Conservation (phyloP, 1,140 invertebrate genomes). For the Zaprionus nigranus region DNA sequence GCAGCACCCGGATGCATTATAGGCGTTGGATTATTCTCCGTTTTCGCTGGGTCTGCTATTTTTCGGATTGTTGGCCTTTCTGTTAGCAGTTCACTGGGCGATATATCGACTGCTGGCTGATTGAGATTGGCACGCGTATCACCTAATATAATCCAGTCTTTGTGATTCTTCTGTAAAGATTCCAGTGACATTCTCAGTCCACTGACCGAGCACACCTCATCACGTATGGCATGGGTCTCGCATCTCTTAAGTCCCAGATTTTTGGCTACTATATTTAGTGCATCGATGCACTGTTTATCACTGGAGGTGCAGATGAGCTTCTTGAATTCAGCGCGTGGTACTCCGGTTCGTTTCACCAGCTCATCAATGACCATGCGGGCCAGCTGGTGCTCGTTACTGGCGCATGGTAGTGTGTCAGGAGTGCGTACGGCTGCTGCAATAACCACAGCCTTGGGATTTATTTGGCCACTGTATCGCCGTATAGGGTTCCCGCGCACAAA, state of each 20-base stretch:
- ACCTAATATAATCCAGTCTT: conserved; percentile 54
- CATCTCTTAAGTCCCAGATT: conserved; percentile 54
- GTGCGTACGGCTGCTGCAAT: conserved; percentile 71
- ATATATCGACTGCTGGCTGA: conserved; percentile 17
- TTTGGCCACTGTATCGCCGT: background rate
- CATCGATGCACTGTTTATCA: conserved; percentile 2
- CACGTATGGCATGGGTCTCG: conserved; percentile 34
- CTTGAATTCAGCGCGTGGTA: conserved; percentile 59
- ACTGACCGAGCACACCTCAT: conserved; percentile 43
- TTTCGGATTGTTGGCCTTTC: background rate
- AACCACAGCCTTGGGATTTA: conserved; percentile 46
- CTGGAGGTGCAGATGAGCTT: conserved; percentile 51
- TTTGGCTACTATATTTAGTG: conserved; percentile 27
- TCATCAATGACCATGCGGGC: conserved; percentile 58
- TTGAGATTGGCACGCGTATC: conserved; percentile 44
- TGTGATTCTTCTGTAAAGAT: conserved; percentile 17
- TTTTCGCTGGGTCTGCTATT: conserved; percentile 86
- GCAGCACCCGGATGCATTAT: conserved; percentile 89
- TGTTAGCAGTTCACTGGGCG: conserved; percentile 47
- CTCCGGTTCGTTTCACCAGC: conserved; percentile 59
- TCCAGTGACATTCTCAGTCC: conserved; percentile 56
- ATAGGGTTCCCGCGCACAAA: conserved; percentile 15
- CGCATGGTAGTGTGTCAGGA: conserved; percentile 20
- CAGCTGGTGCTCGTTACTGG: conserved; percentile 45
- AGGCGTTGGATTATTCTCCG: conserved; percentile 73